Evolutionary conservation across 2,888 invertebrate genomes (phyloP), one percentile per base, ranked within the genome.

Genomic region (Ochropleura leucogaster): DNA sequence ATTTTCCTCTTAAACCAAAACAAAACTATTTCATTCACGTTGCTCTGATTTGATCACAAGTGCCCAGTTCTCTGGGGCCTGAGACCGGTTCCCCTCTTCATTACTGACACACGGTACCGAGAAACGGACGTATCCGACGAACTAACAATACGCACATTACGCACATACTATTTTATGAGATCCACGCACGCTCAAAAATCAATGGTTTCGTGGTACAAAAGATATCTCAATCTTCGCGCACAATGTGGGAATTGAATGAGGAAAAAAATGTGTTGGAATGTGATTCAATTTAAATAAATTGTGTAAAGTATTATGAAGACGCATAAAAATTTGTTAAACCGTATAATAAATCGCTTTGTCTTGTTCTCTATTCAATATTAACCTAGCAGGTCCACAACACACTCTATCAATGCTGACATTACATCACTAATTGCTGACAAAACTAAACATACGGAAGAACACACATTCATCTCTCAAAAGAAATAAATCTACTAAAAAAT

Each of bases 1-100:
- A 68, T 72, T 82, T 74, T 72, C 51, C 46, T 68, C 30, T 63
- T 57, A 70, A 65, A 80, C 55, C 62, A 42, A 47, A 80, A 65
- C n/a, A 69, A 69, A 79, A 72, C 72, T 76, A 83, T 72, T 82
- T 75, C 78, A 87, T 85, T 83, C 79, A 84, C 66, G 68, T 74
- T 69, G 73, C 75, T 83, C 85, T 82, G 84, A 86, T 87, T 88
- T 82, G 66, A 84, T 88, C 79, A 80, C 66, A 55, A 71, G 72
- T 86, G 85, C 88, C 86, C 86, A 86, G 86, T 86, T 75, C 73
- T 74, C 63, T 49, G 79, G 46, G 75, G 93, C 93, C 92, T 64
- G 72, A 62, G 75, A 94, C 94, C 94, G 93, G 94, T 94, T 94
- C 87, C 75, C 80, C 90, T 93, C 92, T 94, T 93, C 91, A 93